phyloP scores from a whole-genome alignment of 2,888 invertebrate genomes.

The Marasmarcha lunaedactyla region DNA sequence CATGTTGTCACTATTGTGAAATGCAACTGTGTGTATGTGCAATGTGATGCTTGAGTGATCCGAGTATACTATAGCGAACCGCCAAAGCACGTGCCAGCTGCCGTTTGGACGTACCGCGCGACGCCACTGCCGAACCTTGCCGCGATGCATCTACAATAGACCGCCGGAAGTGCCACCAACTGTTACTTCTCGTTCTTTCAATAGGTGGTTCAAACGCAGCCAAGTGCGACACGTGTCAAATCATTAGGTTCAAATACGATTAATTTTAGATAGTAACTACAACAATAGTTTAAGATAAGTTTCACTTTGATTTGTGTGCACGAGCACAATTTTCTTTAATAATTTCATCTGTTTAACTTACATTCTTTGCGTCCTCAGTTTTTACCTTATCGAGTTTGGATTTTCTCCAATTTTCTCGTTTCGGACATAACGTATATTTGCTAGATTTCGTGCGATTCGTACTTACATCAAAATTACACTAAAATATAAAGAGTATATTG shows the following conservation, averaged over 20 bases:
- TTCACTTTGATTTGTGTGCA: not conserved
- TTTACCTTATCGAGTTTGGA: not conserved
- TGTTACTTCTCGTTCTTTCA: constrained; percentile 1
- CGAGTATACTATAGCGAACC: constrained; percentile 1
- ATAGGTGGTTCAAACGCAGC: constrained; percentile 1
- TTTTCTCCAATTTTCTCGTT: no score
- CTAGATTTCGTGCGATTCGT: constrained; percentile 11
- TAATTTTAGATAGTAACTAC: constrained; percentile 1
- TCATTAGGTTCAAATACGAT: not conserved
- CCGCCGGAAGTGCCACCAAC: not conserved
- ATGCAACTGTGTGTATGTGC: constrained; percentile 1
- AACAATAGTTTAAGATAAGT: not conserved
- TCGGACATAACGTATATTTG: no score
- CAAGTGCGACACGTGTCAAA: not conserved
- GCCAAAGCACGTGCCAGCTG: not conserved
- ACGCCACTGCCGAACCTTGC: not conserved
- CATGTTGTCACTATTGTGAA: constrained; percentile 33
- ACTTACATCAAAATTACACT: constrained; percentile 21
- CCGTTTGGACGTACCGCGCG: not conserved
- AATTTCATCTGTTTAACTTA: not conserved
- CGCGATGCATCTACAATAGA: constrained; percentile 4
- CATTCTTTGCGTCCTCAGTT: not conserved
- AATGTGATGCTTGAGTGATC: constrained; percentile 20
- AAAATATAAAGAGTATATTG: constrained; percentile 30
- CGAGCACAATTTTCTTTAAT: not conserved